A percentile compares a stretch with the other conserved stretches of the same genome.
Evolutionary conservation across 2,888 invertebrate species (phyloP).

Genomic region (Acleris cristana): DNA sequence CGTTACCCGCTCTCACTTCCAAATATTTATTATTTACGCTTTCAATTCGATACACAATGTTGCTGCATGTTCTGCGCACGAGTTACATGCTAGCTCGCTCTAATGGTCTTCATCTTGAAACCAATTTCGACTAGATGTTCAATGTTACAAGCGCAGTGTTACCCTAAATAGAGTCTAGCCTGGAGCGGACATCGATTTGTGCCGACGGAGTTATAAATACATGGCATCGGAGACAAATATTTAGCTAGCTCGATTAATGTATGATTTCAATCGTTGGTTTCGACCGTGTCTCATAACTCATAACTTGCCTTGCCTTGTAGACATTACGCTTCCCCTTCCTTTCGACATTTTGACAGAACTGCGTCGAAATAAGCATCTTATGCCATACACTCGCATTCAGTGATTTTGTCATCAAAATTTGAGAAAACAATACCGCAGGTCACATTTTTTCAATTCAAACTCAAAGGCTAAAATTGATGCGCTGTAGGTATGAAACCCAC

Average conservation of each 20-base stretch:
- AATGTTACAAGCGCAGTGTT: not conserved
- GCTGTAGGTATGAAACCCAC: constrained; percentile 8
- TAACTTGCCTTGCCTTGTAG: too few species aligned
- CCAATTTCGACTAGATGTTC: not conserved
- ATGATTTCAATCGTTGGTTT: too few species aligned
- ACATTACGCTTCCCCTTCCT: too few species aligned
- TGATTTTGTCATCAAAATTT: too few species aligned
- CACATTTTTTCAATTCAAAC: constrained; percentile 39
- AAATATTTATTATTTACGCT: constrained; percentile 68
- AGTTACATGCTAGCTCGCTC: constrained; percentile 3
- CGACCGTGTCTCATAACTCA: too few species aligned
- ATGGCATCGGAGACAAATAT: constrained; percentile 22
- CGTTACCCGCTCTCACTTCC: constrained; percentile 55
- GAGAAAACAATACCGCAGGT: constrained; percentile 1
- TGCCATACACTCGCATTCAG: too few species aligned
- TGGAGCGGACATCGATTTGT: constrained; percentile 23
- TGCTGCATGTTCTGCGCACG: constrained; percentile 24
- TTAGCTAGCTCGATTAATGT: too few species aligned
- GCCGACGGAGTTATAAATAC: constrained; percentile 30
- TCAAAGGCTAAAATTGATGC: constrained; percentile 34
- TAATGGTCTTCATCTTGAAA: not conserved
- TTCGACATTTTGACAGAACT: too few species aligned
- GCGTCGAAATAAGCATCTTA: too few species aligned
- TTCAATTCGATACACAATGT: constrained; percentile 52
- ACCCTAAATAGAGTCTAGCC: constrained; percentile 13